These are phyloP conservation scores for Caiman crocodilus DNA, from an alignment of 2,797 vertebrate species.

Conservation along the genomic window DNA sequence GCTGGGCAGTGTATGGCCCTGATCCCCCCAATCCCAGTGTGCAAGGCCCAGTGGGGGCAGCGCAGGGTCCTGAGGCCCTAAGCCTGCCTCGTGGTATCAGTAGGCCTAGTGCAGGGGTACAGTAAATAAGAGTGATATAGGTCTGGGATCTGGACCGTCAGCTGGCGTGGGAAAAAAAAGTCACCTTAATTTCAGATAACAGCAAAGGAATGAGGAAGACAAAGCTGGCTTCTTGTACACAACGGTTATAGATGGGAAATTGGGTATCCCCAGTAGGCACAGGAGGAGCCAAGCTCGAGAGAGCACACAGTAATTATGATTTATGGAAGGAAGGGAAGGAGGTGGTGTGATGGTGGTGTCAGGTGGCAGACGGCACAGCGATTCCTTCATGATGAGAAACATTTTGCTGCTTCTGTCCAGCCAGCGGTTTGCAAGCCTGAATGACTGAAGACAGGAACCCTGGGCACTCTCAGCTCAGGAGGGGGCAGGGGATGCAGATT, in stretches of 20 bases:
- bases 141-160: neutral
- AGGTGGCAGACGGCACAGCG: rapidly evolving
- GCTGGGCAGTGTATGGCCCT: too few species aligned
- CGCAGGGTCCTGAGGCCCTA: too few species aligned
- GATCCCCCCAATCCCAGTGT: too few species aligned
- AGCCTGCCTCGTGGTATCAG: neutral
- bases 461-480: neutral
- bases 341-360: neutral
- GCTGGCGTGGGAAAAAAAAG: neutral
- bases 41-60: too few species aligned
- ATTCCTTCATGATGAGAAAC: neutral
- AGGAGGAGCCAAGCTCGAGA: neutral
- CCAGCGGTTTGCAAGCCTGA: rapidly evolving
- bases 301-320: neutral
- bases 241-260: neutral
- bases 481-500: neutral
- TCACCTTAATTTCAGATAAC: slow-evolving; percentile 44
- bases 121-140: neutral
- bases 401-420: neutral
- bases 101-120: neutral
- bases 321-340: neutral
- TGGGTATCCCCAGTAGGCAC: neutral
- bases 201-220: slow-evolving; percentile 41
- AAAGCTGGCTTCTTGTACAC: slow-evolving; percentile 17
- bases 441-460: neutral